Evolutionary conservation across 2,888 invertebrate species (phyloP).

Genomic region (Synanthedon tipuliformis): DNA sequence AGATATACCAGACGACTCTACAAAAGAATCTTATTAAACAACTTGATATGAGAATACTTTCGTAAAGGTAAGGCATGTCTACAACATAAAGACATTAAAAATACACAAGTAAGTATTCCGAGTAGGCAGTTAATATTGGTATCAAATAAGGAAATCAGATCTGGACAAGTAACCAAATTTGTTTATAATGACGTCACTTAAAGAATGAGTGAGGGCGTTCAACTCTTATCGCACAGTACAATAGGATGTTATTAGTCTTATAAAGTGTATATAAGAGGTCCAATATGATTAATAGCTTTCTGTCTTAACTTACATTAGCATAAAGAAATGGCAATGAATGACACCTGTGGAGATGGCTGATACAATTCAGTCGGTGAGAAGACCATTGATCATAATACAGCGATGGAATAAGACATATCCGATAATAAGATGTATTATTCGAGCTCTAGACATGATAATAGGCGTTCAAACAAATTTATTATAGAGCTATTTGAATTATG

Average conservation of each 20-base stretch:
- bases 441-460: no score
- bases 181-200: conserved; percentile 19
- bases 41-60: no score
- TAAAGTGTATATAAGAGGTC: conserved; percentile 5
- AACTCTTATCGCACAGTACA: conserved; percentile 14
- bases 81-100: no score
- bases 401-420: no score
- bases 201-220: conserved; percentile 23
- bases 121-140: background rate
- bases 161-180: conserved; percentile 19
- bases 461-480: no score
- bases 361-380: conserved; percentile 16
- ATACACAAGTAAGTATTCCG: background rate
- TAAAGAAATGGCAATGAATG: conserved; percentile 11
- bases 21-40: no score
- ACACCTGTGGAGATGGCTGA: conserved; percentile 14
- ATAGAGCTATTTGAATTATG: no score
- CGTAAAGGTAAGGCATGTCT: no score
- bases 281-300: conserved; percentile 20
- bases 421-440: no score
- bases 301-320: conserved; percentile 2
- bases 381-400: background rate
- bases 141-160: conserved; percentile 2
- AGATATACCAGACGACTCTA: no score
- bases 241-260: conserved; percentile 6